Evolutionary conservation across 2,113 vertebrate genomes (phyloP).

Genomic region (Anolis sagrei): DNA sequence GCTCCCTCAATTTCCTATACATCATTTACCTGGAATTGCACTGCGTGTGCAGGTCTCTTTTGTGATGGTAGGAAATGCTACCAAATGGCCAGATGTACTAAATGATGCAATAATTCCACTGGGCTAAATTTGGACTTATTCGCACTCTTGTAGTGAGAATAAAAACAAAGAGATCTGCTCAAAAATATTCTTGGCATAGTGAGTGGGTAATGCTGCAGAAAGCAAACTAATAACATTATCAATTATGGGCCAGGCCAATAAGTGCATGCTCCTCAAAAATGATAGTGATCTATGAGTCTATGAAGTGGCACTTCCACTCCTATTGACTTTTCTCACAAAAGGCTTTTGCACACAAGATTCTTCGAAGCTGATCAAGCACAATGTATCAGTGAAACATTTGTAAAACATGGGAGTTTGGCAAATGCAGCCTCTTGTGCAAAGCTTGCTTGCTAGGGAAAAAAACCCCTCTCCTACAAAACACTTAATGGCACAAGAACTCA

Average conservation of each 20-base stretch:
- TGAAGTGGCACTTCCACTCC: conserved; percentile 22
- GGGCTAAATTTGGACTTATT: conserved; percentile 64
- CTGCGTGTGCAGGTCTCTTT: conserved; percentile 47
- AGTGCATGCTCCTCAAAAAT: conserved; percentile 7
- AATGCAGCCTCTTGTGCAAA: neutral
- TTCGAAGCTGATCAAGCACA: neutral
- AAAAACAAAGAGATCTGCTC: conserved; percentile 38
- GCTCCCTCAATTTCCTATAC: conserved; percentile 63
- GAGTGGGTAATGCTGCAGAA: conserved; percentile 36
- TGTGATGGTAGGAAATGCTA: conserved; percentile 53
- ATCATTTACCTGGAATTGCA: conserved; percentile 75
- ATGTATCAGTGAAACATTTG: neutral
- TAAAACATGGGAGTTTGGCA: neutral
- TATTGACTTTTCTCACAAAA: conserved; percentile 38
- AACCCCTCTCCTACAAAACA: neutral
- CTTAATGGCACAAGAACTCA: neutral
- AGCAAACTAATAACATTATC: conserved; percentile 21
- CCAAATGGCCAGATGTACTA: conserved; percentile 58
- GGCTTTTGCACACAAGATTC: conserved; percentile 16
- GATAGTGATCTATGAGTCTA: conserved; percentile 12
- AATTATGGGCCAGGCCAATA: conserved; percentile 23
- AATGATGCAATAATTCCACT: conserved; percentile 68
- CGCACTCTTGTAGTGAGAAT: conserved; percentile 55
- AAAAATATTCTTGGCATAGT: conserved; percentile 55
- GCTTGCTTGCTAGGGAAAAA: neutral